These are phyloP conservation scores for Typhlomys cinereus DNA, from an alignment of 2,113 vertebrate species.

Conservation along the genomic window DNA sequence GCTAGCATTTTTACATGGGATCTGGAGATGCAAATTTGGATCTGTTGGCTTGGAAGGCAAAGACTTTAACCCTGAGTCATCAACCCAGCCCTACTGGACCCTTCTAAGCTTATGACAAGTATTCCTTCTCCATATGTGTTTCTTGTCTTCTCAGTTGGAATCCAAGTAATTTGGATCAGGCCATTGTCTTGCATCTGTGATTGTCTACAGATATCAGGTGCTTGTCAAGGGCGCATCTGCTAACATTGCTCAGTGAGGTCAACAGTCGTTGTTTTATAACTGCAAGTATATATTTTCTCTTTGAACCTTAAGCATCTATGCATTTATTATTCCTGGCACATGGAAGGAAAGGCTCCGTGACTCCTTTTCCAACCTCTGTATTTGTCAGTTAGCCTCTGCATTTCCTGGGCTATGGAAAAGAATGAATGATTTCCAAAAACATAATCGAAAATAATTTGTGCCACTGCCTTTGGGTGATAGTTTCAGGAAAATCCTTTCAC, in stretches of 20 bases:
- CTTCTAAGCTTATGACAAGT: neutral
- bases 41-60: no score
- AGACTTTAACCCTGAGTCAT: no score
- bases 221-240: neutral
- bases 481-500: neutral
- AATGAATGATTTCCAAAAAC: neutral
- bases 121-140: neutral
- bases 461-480: neutral
- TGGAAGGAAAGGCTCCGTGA: neutral
- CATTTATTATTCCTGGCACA: neutral
- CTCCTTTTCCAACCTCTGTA: neutral
- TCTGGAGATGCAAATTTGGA: no score
- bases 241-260: neutral
- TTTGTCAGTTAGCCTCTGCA: neutral
- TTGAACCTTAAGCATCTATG: neutral
- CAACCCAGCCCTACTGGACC: neutral
- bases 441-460: neutral
- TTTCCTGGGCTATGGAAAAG: neutral
- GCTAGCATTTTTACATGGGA: no score
- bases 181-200: accelerated
- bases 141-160: neutral
- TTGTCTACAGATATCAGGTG: neutral
- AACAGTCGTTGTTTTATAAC: neutral
- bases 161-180: neutral
- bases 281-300: neutral